Evolutionary conservation across 2,797 vertebrate genomes (phyloP).

Genomic region (Sus cebifrons): DNA sequence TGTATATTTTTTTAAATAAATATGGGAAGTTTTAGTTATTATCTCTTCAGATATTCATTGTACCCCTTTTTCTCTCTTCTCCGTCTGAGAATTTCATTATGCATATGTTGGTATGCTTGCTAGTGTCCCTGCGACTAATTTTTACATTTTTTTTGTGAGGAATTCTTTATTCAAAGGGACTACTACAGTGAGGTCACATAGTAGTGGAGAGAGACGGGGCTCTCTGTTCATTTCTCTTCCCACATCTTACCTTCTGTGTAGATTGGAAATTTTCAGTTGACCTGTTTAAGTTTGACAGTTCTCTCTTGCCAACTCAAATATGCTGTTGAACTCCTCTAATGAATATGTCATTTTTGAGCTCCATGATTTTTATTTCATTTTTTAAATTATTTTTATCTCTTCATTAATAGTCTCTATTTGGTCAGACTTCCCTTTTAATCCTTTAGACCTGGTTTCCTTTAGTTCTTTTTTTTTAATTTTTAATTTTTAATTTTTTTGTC

Average conservation of each 20-base stretch:
- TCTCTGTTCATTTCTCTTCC: conserved; percentile 22
- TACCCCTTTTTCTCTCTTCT: background rate
- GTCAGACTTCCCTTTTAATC: background rate
- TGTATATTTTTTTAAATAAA: background rate
- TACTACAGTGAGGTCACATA: background rate
- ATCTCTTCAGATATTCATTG: conserved; percentile 26
- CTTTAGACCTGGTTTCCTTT: background rate
- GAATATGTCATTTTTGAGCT: conserved; percentile 46
- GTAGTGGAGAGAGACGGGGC: background rate
- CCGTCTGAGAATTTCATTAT: conserved; percentile 3
- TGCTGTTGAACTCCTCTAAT: background rate
- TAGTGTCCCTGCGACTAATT: background rate
- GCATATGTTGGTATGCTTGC: background rate
- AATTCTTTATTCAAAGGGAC: background rate
- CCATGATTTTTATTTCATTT: conserved; percentile 21
- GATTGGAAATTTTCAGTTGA: conserved; percentile 24
- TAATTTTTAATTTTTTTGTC: too few species aligned
- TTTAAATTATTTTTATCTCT: conserved; percentile 16
- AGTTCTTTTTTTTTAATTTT: background rate
- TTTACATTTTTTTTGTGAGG: background rate
- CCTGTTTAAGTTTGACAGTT: background rate
- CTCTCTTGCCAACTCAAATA: conserved; percentile 24
- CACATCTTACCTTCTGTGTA: conserved; percentile 1
- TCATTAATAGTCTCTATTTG: background rate
- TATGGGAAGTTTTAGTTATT: background rate